Base-by-base conservation (phyloP, 2,888 invertebrate species). In the Opisthograptis luteolata region DNA sequence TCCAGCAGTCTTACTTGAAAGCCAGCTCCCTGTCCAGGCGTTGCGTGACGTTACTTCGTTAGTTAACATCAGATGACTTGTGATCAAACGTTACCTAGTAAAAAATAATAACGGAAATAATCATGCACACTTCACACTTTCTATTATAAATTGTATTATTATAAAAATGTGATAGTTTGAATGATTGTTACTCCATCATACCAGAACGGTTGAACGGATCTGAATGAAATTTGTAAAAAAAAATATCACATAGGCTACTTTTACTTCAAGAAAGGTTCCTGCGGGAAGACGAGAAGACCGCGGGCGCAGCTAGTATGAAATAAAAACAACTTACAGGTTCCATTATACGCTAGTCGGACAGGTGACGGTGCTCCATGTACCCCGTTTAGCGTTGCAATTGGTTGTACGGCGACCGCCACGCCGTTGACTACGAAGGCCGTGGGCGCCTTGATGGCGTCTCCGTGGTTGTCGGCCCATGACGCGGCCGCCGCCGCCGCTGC, bases 401-500 rank as follows among this genome's bases (percentile, higher is more conserved):
- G 44, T 28, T 59, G 62, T 10, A 62, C 55, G 10, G 57, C 49
- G 9, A 62, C 59, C 3, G 59, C 57, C 6, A 64, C 64, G 12
- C 81, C 82, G 39, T 84, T 84, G 41, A 75, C 61, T 25, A 75
- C 57, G 32, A 73, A 54, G 3, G 66, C 59, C 0, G 50, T 51
- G 2, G 71, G 58, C 2, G 73, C 58, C 44, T 85, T 84, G 60
- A 60, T 69, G 28, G 62, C 64, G 14, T 82, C 81, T 0, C 74
- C 76, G 12, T 82, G 78, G 80, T 73, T 17, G 76, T 71, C 35
- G 71, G 77, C 37, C 81, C 81, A 43, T 70, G 89, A 88, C 1
- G 88, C 82, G 10, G 86, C 86, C 22, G 87, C 87, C 8, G 87
- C 87, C n/a, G 87, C 86, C 8, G 88, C 88, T 10, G 87, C 88